Evolutionary conservation across 2,797 vertebrate species (phyloP), one percentile per base, ranked within the genome.

Genomic region (Caiman crocodilus): DNA sequence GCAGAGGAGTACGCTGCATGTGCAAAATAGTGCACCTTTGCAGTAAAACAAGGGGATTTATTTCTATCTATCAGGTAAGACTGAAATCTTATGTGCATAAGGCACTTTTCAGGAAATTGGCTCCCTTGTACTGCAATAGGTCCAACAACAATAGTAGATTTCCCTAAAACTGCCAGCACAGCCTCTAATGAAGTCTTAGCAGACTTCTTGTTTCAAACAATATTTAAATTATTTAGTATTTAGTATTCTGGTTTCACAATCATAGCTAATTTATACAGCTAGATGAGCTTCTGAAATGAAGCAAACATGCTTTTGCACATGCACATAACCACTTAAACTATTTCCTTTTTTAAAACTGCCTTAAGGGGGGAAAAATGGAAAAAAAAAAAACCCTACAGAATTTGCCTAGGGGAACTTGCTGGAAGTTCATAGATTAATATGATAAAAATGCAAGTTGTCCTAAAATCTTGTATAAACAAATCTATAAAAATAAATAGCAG

Each of bases 381-480:
- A 6, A 35, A 35, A 50, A 50, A 50, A 96, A 96, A 92, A 80
- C n/a, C 79, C 56, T 81, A 59, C 92, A 77, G 87, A 92, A 92
- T 67, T 95, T 87, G 88, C 90, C 92, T n/a, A 84, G 42, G 75
- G 82, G 64, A 95, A 71, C 63, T 74, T 76, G 61, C 42, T 1
- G 18, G 84, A 75, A 95, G 55, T 79, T 21, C 80, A 75, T 82
- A 82, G 93, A 96, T 95, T 95, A 67, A 76, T 91, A 84, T 58
- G 90, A 89, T 91, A 94, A 96, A 97, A 96, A 97, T 89, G 84
- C 93, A 92, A 87, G 82, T 76, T 95, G 84, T 89, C 85, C 93
- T 94, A 94, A 92, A 94, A 96, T 93, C 76, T 61, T 32, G 2
- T 84, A 89, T 93, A 96, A 97, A 97, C 95, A 97, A 95, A 95